Evolutionary conservation across 2,113 vertebrate species (phyloP), one percentile per base, ranked within the genome.

Genomic region (Microcebus griseorufus): DNA sequence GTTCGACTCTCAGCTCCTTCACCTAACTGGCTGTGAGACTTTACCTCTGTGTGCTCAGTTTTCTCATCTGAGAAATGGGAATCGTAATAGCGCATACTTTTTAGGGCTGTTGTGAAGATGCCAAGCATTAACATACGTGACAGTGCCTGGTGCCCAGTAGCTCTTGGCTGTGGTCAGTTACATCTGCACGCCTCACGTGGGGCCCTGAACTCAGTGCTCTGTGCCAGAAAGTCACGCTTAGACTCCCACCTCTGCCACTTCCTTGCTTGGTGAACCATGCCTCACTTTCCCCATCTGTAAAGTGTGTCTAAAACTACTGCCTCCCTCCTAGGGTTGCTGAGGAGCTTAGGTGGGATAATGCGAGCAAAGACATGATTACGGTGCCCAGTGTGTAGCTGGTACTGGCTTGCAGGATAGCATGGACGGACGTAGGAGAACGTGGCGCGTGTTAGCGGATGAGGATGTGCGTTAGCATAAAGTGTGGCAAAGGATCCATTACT

Each of bases 181-280:
- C 0, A 9, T 9, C 11, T 22, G 64, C 2, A 0, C 0, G 1
- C 62, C 75, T 0, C 3, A 3, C 22, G 78, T 2, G 1, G 25
- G 67, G 29, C 34, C 6, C 60, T 42, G 34, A 42, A 1, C 67
- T 0, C 14, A 1, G 23, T 2, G 80, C 70, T 39, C 23, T 1
- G 29, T 16, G 8, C 32, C 32, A 39, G 72, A 58, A 60, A 27
- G 25, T 3, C 9, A 4, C 67, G 32, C 22, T 1, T 3, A 6
- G 4, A 60, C 6, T 8, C 65, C 60, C 76, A 20, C 25, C 13
- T 64, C 45, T 23, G 67, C 9, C 1, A 0, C 34, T 18, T 14
- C 58, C 37, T 34, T 3, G 6, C 76, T 37, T 17, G 32, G 9
- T 34, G 27, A 48, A 17, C n/a, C 32, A 42, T 23, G 64, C 64